Percentiles rank a stretch among this genome's conserved stretches.
phyloP scores from a whole-genome alignment of 37 sponge, comb jelly and placozoan species.

The Lycopodina hypogea region DNA sequence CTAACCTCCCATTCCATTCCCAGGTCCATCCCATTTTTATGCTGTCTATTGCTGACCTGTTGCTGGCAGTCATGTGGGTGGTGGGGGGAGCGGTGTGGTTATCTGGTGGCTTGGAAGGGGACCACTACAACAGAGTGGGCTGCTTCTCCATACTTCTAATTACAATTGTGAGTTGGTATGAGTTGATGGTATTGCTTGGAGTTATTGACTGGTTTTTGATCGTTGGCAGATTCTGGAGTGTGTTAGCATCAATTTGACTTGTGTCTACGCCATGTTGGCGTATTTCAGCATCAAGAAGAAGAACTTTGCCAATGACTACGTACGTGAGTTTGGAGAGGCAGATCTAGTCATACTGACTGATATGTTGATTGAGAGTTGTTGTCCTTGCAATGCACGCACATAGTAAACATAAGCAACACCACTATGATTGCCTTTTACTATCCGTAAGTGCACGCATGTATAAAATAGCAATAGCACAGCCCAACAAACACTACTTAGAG shows the following conservation, averaged over 20 bases:
- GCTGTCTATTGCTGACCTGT: constrained; percentile 42
- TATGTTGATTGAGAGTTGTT: no score
- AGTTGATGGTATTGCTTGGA: background rate
- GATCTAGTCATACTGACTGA: no score
- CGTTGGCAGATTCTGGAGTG: constrained; percentile 35
- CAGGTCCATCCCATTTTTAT: constrained; percentile 52
- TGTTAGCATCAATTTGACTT: constrained; percentile 28
- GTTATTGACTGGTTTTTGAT: background rate
- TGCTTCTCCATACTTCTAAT: constrained; percentile 4
- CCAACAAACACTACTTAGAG: no score
- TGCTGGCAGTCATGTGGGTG: constrained; percentile 33
- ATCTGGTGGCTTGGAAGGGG: background rate
- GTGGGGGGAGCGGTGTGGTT: constrained; percentile 44
- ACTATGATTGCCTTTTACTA: no score
- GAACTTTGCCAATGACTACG: constrained; percentile 19
- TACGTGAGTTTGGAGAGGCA: constrained; percentile 3
- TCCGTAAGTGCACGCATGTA: no score
- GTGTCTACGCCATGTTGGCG: constrained; percentile 33
- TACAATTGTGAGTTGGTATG: constrained; percentile 4
- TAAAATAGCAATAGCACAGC: no score
- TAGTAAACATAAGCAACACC: no score
- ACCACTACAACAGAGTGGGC: background rate
- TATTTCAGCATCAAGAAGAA: constrained; percentile 18
- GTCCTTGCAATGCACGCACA: no score
- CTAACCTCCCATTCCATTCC: no score